Conservation (phyloP, 2,797 vertebrate genomes). For the Halcyon chelicuti region DNA sequence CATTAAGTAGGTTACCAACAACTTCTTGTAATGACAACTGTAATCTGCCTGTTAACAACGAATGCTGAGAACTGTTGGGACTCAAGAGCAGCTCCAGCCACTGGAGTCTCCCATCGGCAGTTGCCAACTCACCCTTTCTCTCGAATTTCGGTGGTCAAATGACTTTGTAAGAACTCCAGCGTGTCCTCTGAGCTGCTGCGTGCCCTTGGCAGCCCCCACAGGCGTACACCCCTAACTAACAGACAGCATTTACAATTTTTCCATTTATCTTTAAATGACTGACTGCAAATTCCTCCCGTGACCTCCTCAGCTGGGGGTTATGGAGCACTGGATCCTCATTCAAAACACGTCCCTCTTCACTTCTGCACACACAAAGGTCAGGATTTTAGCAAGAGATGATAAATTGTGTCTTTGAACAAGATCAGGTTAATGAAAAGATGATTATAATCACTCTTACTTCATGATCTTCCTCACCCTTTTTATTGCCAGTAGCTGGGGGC, state of each 20-base stretch:
- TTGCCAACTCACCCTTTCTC: neutral
- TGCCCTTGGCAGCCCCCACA: neutral
- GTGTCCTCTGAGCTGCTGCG: neutral
- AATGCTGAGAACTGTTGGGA: neutral
- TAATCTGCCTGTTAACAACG: neutral
- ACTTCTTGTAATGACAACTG: rapidly evolving
- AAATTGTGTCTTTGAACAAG: neutral
- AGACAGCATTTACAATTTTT: neutral
- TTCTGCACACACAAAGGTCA: neutral
- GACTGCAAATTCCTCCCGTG: neutral
- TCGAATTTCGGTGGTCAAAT: neutral
- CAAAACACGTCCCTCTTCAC: neutral
- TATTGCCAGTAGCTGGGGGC: neutral
- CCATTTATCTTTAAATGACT: neutral
- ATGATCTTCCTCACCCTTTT: neutral
- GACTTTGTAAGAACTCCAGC: neutral
- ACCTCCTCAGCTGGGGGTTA: neutral
- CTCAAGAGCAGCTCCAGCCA: neutral
- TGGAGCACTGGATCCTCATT: neutral
- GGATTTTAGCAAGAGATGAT: neutral
- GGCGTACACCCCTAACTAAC: neutral
- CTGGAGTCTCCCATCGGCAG: rapidly evolving
- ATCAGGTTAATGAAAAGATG: neutral
- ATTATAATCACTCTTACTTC: neutral
- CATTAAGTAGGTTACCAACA: neutral